Percentiles rank a stretch among this genome's conserved stretches.
Evolutionary conservation across 2,113 vertebrate genomes (phyloP).

Genomic region (Panthera tigris): DNA sequence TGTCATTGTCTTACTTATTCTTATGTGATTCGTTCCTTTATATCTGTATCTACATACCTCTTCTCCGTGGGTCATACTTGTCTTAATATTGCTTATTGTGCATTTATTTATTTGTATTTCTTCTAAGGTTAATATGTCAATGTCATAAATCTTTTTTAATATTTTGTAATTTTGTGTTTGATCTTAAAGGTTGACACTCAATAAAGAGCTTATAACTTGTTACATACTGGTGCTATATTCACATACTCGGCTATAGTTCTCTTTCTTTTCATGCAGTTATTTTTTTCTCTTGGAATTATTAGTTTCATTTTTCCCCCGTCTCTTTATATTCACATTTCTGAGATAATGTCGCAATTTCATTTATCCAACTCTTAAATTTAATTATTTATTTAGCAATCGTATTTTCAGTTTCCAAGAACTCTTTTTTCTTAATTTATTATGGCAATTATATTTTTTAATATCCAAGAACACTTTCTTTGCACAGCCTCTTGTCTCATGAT

Average conservation of each 20-base stretch:
- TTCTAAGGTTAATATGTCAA: background rate
- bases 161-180: background rate
- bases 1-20: background rate
- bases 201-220: background rate
- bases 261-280: background rate
- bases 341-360: background rate
- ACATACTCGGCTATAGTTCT: background rate
- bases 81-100: background rate
- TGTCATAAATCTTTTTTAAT: background rate
- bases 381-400: conserved; percentile 30
- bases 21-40: background rate
- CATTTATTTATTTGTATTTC: background rate
- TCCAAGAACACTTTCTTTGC: background rate
- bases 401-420: conserved; percentile 19
- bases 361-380: conserved; percentile 30
- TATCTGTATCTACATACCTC: background rate
- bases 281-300: background rate
- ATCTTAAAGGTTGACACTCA: background rate
- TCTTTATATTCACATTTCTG: background rate
- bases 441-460: conserved; percentile 52
- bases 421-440: conserved; percentile 53
- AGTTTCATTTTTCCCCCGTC: background rate
- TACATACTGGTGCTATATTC: too few species aligned
- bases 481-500: background rate
- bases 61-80: background rate